These are phyloP conservation scores for Actinernus sp. DNA, from an alignment of 92 coral and sea anemone genomes.

Conservation along the genomic window DNA sequence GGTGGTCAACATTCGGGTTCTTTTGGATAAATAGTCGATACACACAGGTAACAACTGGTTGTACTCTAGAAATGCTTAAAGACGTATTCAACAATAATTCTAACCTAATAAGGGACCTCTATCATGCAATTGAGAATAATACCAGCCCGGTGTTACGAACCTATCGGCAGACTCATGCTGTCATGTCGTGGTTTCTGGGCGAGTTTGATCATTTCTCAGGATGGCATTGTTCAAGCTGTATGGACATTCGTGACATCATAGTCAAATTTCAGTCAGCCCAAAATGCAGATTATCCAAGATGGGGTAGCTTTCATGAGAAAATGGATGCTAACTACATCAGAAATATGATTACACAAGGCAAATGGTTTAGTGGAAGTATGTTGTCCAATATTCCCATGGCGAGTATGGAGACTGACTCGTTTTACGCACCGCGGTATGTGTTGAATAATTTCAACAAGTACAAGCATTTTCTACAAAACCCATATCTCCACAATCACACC, in stretches of 20 bases:
- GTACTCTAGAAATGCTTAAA: slow-evolving; percentile 2
- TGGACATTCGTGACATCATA: neutral
- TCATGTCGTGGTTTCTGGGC: slow-evolving; percentile 5
- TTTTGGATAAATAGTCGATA: neutral
- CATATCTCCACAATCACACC: neutral
- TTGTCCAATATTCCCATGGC: neutral
- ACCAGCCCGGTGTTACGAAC: neutral
- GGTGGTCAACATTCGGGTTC: slow-evolving; percentile 7
- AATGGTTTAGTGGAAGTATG: slow-evolving; percentile 4
- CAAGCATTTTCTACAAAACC: neutral
- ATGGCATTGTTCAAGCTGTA: slow-evolving; percentile 24
- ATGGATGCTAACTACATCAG: slow-evolving; percentile 3
- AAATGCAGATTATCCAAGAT: slow-evolving; percentile 13
- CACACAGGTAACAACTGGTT: slow-evolving; percentile 4
- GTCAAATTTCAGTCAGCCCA: slow-evolving; percentile 8
- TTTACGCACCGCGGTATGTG: neutral
- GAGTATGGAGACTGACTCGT: neutral
- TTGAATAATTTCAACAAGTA: neutral
- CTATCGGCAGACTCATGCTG: neutral
- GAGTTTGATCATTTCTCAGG: neutral
- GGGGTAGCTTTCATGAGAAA: slow-evolving; percentile 14
- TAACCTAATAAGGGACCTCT: neutral
- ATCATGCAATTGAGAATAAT: neutral
- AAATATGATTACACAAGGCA: neutral
- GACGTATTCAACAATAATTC: neutral